A percentile compares a stretch with the other conserved stretches of the same genome.
Conservation (phyloP, 2,797 vertebrate genomes). For the Darevskia mixta region DNA sequence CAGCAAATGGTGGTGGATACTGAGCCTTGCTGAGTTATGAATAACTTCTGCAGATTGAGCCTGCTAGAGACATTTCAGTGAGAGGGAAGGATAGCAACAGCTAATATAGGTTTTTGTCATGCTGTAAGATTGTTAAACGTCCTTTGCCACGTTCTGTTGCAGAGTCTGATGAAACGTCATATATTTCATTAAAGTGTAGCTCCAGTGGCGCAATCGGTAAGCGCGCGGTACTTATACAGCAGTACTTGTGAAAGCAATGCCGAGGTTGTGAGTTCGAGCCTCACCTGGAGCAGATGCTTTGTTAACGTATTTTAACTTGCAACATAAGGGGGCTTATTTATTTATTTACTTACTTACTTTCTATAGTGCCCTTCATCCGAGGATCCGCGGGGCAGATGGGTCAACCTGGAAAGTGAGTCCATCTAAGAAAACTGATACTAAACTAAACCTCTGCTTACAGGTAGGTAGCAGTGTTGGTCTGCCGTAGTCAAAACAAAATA, state of each 20-base stretch:
- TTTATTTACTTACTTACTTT: too few species aligned
- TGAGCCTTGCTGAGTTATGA: too few species aligned
- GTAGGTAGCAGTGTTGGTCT: too few species aligned
- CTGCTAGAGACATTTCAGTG: neutral
- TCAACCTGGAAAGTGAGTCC: too few species aligned
- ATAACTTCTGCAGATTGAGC: neutral
- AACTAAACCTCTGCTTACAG: too few species aligned
- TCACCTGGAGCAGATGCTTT: neutral
- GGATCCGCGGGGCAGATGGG: too few species aligned
- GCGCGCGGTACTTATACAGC: constrained; percentile 99
- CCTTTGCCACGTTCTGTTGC: too few species aligned
- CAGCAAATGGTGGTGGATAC: neutral
- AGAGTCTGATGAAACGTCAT: neutral
- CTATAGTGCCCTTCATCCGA: too few species aligned
- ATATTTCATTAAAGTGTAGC: constrained; percentile 58
- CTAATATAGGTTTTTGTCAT: neutral
- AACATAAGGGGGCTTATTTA: neutral
- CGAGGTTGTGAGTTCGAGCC: constrained; percentile 4
- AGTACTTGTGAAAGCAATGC: constrained; percentile 77
- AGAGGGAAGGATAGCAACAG: too few species aligned
- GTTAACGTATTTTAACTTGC: neutral
- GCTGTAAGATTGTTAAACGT: neutral
- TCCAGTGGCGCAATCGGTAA: constrained; percentile 99
- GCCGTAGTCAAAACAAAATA: too few species aligned
- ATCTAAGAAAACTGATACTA: too few species aligned